phyloP scores from a whole-genome alignment of 2,888 invertebrate species.

The Tyria jacobaeae region DNA sequence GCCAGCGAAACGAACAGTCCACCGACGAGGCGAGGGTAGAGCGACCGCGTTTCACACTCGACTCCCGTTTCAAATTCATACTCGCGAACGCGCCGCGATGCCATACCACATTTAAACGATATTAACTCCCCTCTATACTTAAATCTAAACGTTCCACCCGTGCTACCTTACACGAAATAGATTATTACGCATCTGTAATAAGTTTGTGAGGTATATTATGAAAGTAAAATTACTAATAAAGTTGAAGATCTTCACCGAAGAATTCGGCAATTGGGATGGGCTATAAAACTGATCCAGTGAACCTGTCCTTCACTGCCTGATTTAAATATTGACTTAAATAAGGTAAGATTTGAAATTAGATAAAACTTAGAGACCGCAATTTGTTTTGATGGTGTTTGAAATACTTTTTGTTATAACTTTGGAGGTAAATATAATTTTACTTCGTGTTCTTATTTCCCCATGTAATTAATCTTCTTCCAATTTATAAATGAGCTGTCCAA shows the following conservation, averaged over 20 bases:
- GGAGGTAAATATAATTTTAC: background rate
- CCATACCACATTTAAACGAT: conserved; percentile 17
- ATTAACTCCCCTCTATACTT: background rate
- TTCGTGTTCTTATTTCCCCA: background rate
- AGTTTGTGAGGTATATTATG: conserved; percentile 33
- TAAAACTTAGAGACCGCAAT: conserved; percentile 10
- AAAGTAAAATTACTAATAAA: conserved; percentile 55
- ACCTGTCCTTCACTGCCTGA: conserved; percentile 41
- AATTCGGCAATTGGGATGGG: conserved; percentile 54
- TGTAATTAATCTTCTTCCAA: background rate
- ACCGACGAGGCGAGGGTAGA: conserved; percentile 37
- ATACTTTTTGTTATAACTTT: conserved; percentile 4
- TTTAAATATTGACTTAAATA: too few species aligned
- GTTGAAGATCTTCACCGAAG: conserved; percentile 46
- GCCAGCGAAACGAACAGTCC: conserved; percentile 41
- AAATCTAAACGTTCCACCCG: background rate
- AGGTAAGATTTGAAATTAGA: conserved; percentile 58
- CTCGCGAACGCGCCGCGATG: conserved; percentile 26
- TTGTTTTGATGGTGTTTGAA: conserved; percentile 27
- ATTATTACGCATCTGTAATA: background rate
- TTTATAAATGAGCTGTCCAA: conserved; percentile 6
- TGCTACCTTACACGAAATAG: background rate
- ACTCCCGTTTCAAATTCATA: conserved; percentile 9
- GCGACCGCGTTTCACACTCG: conserved; percentile 27
- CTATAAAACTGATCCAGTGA: conserved; percentile 51